phyloP scores from a whole-genome alignment of 2,113 vertebrate genomes.

The Leptodactylus fuscus region DNA sequence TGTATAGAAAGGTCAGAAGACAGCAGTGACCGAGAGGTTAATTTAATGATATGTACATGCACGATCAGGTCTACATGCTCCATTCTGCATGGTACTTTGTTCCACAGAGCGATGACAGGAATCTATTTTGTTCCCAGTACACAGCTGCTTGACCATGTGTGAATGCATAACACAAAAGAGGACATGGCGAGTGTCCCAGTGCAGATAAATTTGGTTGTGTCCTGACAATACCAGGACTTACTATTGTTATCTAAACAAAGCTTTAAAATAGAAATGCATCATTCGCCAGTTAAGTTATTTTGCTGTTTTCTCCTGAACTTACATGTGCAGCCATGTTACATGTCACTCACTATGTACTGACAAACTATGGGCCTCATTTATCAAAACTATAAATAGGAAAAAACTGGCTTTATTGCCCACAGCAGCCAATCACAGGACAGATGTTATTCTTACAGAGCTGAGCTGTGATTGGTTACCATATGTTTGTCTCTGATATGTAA shows the following conservation, averaged over 20 bases:
- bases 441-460: too few species aligned
- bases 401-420: too few species aligned
- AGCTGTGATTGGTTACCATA: too few species aligned
- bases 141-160: slow-evolving; percentile 28
- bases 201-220: background rate
- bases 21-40: background rate
- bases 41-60: background rate
- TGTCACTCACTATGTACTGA: too few species aligned
- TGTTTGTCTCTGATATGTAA: too few species aligned
- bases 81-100: slow-evolving; percentile 19
- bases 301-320: too few species aligned
- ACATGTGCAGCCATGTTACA: too few species aligned
- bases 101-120: slow-evolving; percentile 25
- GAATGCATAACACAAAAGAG: background rate
- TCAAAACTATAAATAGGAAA: too few species aligned
- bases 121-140: background rate
- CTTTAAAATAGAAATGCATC: background rate
- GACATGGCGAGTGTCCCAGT: background rate
- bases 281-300: too few species aligned
- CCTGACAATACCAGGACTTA: background rate
- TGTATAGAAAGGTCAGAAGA: background rate
- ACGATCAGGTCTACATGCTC: background rate
- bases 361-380: too few species aligned
- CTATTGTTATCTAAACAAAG: background rate
- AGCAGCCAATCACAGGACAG: too few species aligned